Evolutionary conservation across 2,113 vertebrate species (phyloP), one percentile per base, ranked within the genome.

Genomic region (Melanostigma gelatinosum): DNA sequence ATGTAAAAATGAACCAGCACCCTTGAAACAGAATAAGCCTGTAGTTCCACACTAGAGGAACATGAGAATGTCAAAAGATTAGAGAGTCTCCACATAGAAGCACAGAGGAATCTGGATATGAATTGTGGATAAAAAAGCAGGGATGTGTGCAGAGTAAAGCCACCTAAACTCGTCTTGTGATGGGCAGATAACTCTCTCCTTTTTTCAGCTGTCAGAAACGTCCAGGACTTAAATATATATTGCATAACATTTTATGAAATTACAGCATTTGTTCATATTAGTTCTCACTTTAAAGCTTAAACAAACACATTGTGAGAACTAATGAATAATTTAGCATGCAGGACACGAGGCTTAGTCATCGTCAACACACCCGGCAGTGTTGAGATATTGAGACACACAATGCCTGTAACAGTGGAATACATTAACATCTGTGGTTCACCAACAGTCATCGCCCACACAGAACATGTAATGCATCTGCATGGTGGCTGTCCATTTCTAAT

Each of bases 11-110:
- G 87, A 85, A 88, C 36, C 85, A 68, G 88, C 66, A 75, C 80
- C 86, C 83, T 86, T 79, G 87, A 89, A 80, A 83, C 85, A 88
- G 78, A 87, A 66, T 87, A 75, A 88, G 72, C 76, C 82, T 72
- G 79, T 76, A 67, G 84, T 65, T 78, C 68, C 72, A 84, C 77
- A 79, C 76, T 34, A 18, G 78, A 87, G 50, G 63, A 77, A 88
- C 89, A 92, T 24, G 80, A 88, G 72, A 85, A 83, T 75, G 87
- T 85, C 36, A 91, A 88, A 87, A 87, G 86, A 88, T 76, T 80
- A 71, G 62, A 82, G 70, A 63, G 79, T 69, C 65, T 79, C 54
- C 78, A 79, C 85, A 40, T 85, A 80, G 64, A 72, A 68, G 58
- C 70, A 50, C 71, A 3, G 1, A 70, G 18, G 58, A 91, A 72